Conservation (phyloP, 1,140 invertebrate species). For the Lysiphlebus fabarum region DNA sequence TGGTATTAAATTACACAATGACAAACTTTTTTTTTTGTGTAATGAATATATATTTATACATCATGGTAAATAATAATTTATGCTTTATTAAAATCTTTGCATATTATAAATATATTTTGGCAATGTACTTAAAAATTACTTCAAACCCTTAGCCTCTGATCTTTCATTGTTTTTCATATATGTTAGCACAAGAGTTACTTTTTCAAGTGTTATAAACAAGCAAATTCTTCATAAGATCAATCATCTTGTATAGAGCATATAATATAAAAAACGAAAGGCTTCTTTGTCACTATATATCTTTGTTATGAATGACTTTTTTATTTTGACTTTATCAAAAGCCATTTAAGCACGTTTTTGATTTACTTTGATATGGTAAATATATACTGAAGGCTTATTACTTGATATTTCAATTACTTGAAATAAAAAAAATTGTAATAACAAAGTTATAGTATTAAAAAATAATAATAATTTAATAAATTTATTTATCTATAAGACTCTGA, state of each 20-base stretch:
- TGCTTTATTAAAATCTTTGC: no score
- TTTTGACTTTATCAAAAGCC: slow-evolving; percentile 33
- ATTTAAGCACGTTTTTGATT: slow-evolving; percentile 30
- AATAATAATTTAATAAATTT: no score
- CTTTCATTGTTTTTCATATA: slow-evolving; percentile 22
- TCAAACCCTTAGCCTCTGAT: slow-evolving; percentile 24
- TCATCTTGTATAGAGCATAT: slow-evolving; percentile 33
- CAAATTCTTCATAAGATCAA: slow-evolving; percentile 33
- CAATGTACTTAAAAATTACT: slow-evolving; percentile 16
- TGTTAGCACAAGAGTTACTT: slow-evolving; percentile 25
- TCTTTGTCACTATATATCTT: slow-evolving; percentile 34
- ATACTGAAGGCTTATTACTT: neutral
- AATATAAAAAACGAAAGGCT: no score
- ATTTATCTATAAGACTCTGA: no score
- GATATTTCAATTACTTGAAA: no score
- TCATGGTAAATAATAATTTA: no score
- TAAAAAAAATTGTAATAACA: no score
- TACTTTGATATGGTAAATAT: neutral
- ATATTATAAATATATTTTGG: slow-evolving; percentile 19
- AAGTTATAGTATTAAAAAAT: no score
- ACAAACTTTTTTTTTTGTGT: no score
- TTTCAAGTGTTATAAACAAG: slow-evolving; percentile 15
- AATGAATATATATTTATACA: no score
- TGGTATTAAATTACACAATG: no score
- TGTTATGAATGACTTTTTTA: slow-evolving; percentile 34